These are phyloP conservation scores for Theristicus caerulescens DNA, from an alignment of 2,113 vertebrate genomes.

Conservation along the genomic window DNA sequence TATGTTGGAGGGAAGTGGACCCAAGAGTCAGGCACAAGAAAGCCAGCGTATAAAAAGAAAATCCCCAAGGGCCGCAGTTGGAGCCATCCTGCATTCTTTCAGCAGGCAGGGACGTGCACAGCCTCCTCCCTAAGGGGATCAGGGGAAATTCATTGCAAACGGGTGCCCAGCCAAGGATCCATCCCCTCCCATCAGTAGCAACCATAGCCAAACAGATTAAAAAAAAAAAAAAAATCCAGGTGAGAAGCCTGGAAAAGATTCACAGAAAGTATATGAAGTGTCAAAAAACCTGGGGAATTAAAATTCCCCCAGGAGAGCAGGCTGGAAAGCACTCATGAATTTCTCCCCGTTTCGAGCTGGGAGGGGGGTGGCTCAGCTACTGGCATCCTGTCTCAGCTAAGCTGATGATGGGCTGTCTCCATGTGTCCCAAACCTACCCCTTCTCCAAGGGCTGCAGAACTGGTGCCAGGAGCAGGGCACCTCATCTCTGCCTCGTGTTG, in stretches of 20 bases:
- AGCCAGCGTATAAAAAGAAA: neutral
- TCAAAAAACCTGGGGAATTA: neutral
- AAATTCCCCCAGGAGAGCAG: neutral
- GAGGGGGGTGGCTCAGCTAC: neutral
- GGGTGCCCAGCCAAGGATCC: conserved; percentile 32
- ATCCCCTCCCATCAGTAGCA: conserved; percentile 22
- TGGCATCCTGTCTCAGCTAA: neutral
- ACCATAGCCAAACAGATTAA: neutral
- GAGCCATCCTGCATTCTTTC: conserved; percentile 48
- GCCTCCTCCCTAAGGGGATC: conserved; percentile 37
- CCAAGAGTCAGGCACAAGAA: neutral
- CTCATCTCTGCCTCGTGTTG: neutral
- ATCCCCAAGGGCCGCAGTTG: neutral
- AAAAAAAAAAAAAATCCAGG: neutral
- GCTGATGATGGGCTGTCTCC: neutral
- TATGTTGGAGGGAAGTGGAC: neutral
- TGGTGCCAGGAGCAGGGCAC: neutral
- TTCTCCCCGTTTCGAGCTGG: neutral
- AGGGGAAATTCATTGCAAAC: conserved; percentile 21
- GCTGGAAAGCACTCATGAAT: neutral
- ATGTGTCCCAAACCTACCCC: neutral
- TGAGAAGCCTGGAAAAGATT: conserved; percentile 35
- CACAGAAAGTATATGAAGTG: neutral
- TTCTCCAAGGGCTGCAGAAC: neutral
- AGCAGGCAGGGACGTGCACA: conserved; percentile 14